phyloP scores from a whole-genome alignment of 1,140 invertebrate genomes.

The Hestina assimilis region DNA sequence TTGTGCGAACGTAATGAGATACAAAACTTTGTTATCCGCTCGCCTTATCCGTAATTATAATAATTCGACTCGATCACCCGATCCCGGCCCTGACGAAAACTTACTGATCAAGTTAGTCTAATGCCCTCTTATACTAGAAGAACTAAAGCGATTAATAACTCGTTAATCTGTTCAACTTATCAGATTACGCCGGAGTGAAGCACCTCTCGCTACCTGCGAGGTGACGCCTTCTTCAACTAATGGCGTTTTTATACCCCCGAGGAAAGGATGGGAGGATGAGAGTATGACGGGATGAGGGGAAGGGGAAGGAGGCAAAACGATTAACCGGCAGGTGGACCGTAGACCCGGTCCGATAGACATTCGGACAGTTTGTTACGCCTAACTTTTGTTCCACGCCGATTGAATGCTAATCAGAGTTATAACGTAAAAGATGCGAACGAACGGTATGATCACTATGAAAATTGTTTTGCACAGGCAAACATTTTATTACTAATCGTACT shows the following conservation, averaged over 20 bases:
- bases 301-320: neutral
- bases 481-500: too few species aligned
- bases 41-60: neutral
- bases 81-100: neutral
- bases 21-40: too few species aligned
- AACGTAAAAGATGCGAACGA: neutral
- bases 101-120: neutral
- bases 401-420: conserved; percentile 16
- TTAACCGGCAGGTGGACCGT: conserved; percentile 17
- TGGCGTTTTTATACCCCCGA: conserved; percentile 9
- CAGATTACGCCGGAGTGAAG: neutral
- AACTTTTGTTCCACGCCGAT: conserved; percentile 11
- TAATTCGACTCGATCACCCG: neutral
- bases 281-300: too few species aligned
- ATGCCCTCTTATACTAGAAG: neutral
- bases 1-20: too few species aligned
- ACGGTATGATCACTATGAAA: neutral
- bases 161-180: conserved; percentile 19
- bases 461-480: too few species aligned
- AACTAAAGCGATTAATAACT: conserved; percentile 19
- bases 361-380: conserved; percentile 11
- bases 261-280: neutral
- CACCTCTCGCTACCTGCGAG: neutral
- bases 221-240: neutral
- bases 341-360: conserved; percentile 3